These are phyloP conservation scores for Lasioglossum villosulum DNA, from an alignment of 2,888 invertebrate genomes.

Conservation along the genomic window DNA sequence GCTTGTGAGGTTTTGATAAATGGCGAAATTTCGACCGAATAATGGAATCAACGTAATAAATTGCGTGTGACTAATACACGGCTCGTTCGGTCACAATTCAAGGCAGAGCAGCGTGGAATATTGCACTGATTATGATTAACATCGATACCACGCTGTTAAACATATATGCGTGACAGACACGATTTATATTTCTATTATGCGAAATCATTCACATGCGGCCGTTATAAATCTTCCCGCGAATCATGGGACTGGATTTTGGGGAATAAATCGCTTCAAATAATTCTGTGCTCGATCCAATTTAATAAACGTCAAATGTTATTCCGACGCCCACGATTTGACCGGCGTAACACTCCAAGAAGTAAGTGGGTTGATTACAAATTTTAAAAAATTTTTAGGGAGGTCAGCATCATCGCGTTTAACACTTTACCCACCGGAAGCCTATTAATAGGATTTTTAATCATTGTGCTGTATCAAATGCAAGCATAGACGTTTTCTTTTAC, in stretches of 20 bases:
- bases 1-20: conserved; percentile 11
- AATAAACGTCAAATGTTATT: not conserved
- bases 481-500: too few species aligned
- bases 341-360: too few species aligned
- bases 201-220: conserved; percentile 1
- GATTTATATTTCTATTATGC: conserved; percentile 27
- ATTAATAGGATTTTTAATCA: too few species aligned
- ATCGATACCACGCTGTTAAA: conserved; percentile 1
- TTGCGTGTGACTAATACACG: not conserved
- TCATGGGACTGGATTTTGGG: not conserved
- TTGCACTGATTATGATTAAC: conserved; percentile 34
- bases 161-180: conserved; percentile 9
- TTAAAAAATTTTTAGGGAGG: too few species aligned
- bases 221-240: not conserved
- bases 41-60: conserved; percentile 30
- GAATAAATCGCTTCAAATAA: not conserved
- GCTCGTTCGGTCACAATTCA: conserved; percentile 10
- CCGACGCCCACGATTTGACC: too few species aligned
- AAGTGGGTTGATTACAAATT: too few species aligned
- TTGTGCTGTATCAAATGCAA: too few species aligned
- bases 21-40: conserved; percentile 13
- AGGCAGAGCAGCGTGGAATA: not conserved
- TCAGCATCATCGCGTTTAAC: too few species aligned
- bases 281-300: not conserved
- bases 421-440: too few species aligned